Evolutionary conservation across 2,797 vertebrate species (phyloP), one percentile per base, ranked within the genome.

Genomic region (Vespertilio murinus): DNA sequence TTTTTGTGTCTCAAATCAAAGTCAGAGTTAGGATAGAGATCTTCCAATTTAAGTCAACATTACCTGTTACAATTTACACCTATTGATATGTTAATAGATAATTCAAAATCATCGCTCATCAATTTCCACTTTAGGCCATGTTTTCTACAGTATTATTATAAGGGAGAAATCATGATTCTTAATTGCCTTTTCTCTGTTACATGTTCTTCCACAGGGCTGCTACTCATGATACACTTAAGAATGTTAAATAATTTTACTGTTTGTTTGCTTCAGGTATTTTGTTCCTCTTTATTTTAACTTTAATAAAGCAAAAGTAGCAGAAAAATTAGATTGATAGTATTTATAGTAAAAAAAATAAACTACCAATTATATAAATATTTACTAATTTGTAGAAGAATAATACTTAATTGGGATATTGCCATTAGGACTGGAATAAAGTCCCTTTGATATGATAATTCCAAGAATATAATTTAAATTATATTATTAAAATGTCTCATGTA

Each of bases 41-140:
- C 90, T 88, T 82, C 91, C 82, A 90, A 84, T 88, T 90, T 83
- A 91, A 83, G 33, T 90, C 75, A 91, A 74, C 61, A 71, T 64
- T 77, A 38, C 67, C 54, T 74, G 11, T 25, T 88, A 75, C 42
- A 91, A 64, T 91, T 93, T 92, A 80, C 78, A 91, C 92, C 74
- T 95, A 94, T 47, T 45, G 88, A 93, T 47, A 93, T 79, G 79
- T 82, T 87, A 87, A 88, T 65, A 56, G 61, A 52, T 93, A 74
- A 89, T 73, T 70, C 33, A 38, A 87, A 35, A 91, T 16, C 47
- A 70, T n/a, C 35, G 35, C 71, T 65, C 89, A 82, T 84, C 90
- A 59, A 17, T 95, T 95, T 93, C 38, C 20, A 80, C 80, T 91
- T 77, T 30, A 3, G 3, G 20, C 61, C 54, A 84, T 28, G 20